Percentiles rank a stretch among this genome's conserved stretches.
These are phyloP conservation scores for Rhabdophis nuchalis DNA, from an alignment of 2,797 vertebrate genomes.

Conservation along the genomic window DNA sequence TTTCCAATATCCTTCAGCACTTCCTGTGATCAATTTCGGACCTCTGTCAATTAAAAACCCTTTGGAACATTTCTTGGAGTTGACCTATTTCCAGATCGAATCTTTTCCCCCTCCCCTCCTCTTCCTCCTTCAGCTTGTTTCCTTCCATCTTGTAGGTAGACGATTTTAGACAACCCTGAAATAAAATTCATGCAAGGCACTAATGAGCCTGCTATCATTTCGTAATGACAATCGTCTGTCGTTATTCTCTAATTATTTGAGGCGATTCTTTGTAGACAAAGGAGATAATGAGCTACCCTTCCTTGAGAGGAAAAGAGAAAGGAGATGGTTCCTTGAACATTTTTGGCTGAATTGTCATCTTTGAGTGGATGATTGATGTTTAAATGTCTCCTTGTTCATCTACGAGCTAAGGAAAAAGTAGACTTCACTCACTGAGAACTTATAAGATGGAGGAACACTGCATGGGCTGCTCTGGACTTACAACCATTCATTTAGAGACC, in stretches of 20 bases:
- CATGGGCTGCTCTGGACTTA: no score
- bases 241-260: neutral
- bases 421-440: neutral
- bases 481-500: no score
- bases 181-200: neutral
- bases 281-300: neutral
- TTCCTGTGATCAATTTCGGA: neutral
- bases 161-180: neutral
- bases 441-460: neutral
- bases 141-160: neutral
- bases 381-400: neutral
- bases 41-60: neutral
- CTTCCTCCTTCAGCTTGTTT: neutral
- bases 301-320: neutral
- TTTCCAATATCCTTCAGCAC: neutral
- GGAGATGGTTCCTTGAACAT: neutral
- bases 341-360: neutral
- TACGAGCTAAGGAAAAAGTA: neutral
- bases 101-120: fast-evolving
- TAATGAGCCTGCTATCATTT: neutral
- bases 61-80: neutral
- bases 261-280: neutral
- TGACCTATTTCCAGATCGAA: neutral
- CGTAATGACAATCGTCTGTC: neutral
- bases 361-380: neutral